phyloP scores from a whole-genome alignment of 2,888 invertebrate genomes.

The Yponomeuta sedellus region DNA sequence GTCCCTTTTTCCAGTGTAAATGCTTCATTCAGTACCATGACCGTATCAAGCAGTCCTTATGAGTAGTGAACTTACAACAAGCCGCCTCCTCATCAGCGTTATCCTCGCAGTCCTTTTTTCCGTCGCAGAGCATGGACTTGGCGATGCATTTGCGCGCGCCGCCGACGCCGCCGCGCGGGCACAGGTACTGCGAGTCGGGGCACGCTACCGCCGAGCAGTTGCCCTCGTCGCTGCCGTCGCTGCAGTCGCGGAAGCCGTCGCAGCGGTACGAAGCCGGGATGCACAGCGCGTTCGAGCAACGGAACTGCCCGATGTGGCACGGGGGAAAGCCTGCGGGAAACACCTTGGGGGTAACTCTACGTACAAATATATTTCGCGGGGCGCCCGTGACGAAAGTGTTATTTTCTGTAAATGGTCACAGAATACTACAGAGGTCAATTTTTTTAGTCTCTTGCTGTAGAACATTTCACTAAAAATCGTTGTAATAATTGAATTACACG shows the following conservation, averaged over 20 bases:
- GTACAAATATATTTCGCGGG: too few relatives aligned
- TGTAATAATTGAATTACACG: too few relatives aligned
- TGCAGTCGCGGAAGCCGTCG: constrained; percentile 92
- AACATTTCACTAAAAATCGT: too few relatives aligned
- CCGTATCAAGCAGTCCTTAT: too few relatives aligned
- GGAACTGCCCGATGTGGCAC: constrained; percentile 93
- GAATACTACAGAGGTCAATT: too few relatives aligned
- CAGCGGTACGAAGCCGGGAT: constrained; percentile 92
- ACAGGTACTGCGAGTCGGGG: constrained; percentile 93
- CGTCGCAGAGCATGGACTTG: constrained; percentile 91
- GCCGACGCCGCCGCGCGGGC: constrained; percentile 82
- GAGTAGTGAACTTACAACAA: constrained; percentile 83
- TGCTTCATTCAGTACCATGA: too few relatives aligned
- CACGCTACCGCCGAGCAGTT: constrained; percentile 93
- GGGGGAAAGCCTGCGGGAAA: constrained; percentile 86
- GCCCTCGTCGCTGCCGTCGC: constrained; percentile 92
- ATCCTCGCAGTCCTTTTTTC: constrained; percentile 93
- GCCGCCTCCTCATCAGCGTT: constrained; percentile 92
- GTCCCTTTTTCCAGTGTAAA: too few relatives aligned
- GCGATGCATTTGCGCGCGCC: constrained; percentile 91
- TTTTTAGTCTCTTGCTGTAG: too few relatives aligned
- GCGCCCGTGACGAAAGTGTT: too few relatives aligned
- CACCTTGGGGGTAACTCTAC: background rate
- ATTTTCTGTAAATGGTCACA: too few relatives aligned
- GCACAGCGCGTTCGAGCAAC: constrained; percentile 94